Base-by-base conservation (phyloP, 2,113 vertebrate species). In the Acanthisitta chloris region DNA sequence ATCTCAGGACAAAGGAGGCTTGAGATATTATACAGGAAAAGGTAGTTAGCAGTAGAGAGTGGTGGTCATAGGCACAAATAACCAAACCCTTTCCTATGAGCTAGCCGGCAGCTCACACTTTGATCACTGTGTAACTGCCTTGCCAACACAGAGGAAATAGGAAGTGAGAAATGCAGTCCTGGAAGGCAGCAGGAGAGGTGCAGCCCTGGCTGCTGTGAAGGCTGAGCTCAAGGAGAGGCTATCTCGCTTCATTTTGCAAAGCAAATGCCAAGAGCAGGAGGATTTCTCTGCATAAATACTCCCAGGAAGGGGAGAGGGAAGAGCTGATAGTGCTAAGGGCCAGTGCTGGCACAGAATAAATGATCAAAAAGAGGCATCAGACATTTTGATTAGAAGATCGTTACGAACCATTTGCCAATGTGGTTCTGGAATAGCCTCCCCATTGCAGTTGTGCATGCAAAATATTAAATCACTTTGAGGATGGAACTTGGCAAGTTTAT, bases 401-500 rank as follows among this genome's bases (percentile, higher is more conserved):
- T 46, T 83, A 42, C 62, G 45, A 58, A 36, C n/a, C 38, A 23
- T 57, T 65, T 86, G 64, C 71, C 59, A n/a, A 9, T 1, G 6
- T 74, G 64, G 80, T 52, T 91, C 64, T 93, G 67, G 71, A 88
- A 73, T 26, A 85, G 51, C 34, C 67, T 78, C 26, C 64, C 59
- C 72, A 19, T 23, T 73, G 49, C 88, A 83, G 51, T 38, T 0
- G 0, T 38, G 26, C 51, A 38, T 58, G 58, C 34, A 86, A 95
- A 94, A 93, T 43, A 66, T 26, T 61, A 70, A 69, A 86, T 49
- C 0, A 1, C 54, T 87, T 67, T 90, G 71, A 77, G 59, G 76
- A 93, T n/a, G 24, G 79, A 80, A 94, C 86, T 92, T 48, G 69
- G 8, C 70, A 86, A 81, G 69, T 94, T 88, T 79, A 78, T 40